Base-by-base conservation (phyloP, 2,797 vertebrate genomes). In the Spatula versicolor region DNA sequence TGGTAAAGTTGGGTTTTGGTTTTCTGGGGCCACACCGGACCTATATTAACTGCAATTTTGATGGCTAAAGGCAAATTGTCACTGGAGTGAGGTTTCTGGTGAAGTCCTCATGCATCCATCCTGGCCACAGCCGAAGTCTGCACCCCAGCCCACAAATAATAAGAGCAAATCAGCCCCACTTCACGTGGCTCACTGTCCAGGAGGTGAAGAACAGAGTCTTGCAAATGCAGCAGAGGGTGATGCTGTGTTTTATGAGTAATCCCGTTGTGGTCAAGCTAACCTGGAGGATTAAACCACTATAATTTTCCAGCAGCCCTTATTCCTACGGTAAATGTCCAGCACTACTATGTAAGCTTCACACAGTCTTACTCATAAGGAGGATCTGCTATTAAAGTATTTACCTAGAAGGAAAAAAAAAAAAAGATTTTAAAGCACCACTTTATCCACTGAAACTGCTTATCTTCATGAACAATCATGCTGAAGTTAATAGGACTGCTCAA, bases 401-500 rank as follows among this genome's bases (percentile, higher is more conserved):
- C 58, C 85, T 77, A 15, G 83, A 8, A 46, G 43, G 52, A 37
- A 25, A 39, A 21, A 28, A 56, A 62, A 30, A 41, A 30, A 45
- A 26, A 22, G 3, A 22, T 41, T 54, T 62, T 77, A 37, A 87
- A 78, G 4, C 50, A 89, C 64, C 19, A 48, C 83, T 94, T 93
- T 72, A 78, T 73, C 81, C 75, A 33, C 72, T 71, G 69, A 81
- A 97, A 91, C 50, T 82, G 59, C 93, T 97, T 96, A 91, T 95
- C 95, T 94, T 41, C 52, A 21, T 60, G 91, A 85, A 69, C 79
- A 48, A 93, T 94, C 86, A 0, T 21, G 69, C 86, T 75, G 78
- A 75, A 95, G 86, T 94, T 93, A 93, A 93, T 95, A 93, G 93
- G 92, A 45, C 46, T 25, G 69, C 59, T 95, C 86, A 73, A 95